These are phyloP conservation scores for Aquatica leii DNA, from an alignment of 2,888 invertebrate genomes.

Conservation along the genomic window DNA sequence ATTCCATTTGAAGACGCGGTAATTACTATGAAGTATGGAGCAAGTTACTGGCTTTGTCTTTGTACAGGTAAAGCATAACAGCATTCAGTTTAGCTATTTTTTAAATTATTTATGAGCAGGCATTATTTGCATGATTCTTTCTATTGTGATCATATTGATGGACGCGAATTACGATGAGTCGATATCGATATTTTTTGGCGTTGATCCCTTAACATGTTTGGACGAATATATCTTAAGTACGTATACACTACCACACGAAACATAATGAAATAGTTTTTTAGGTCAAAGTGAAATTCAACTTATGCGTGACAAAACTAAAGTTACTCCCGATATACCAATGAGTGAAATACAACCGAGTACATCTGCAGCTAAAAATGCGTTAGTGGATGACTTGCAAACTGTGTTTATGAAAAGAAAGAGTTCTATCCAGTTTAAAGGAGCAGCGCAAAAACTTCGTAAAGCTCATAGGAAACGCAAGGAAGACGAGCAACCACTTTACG, in stretches of 20 bases:
- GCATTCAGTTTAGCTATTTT: not conserved
- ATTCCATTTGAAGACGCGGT: conserved; percentile 63
- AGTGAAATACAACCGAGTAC: conserved; percentile 13
- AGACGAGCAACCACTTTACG: conserved; percentile 32
- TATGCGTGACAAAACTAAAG: conserved; percentile 22
- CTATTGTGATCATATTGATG: conserved; percentile 58
- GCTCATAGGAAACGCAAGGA: not conserved
- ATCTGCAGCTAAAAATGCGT: not conserved
- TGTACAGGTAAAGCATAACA: conserved; percentile 58
- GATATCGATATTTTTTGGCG: conserved; percentile 62
- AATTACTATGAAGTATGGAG: conserved; percentile 61
- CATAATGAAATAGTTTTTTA: too few species aligned
- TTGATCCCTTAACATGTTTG: conserved; percentile 63
- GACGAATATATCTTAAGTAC: conserved; percentile 63
- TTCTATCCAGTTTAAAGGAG: conserved; percentile 6
- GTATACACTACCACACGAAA: too few species aligned
- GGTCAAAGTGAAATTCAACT: conserved; percentile 22
- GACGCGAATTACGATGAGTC: conserved; percentile 60
- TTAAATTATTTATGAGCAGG: conserved; percentile 53
- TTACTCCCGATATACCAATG: conserved; percentile 11
- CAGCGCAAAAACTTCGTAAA: conserved; percentile 9
- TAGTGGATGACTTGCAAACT: conserved; percentile 16
- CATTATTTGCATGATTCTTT: conserved; percentile 60
- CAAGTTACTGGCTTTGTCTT: conserved; percentile 64
- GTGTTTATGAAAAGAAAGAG: conserved; percentile 28